Conservation (phyloP, 2,888 invertebrate species). For the Mactromeris polynyma region DNA sequence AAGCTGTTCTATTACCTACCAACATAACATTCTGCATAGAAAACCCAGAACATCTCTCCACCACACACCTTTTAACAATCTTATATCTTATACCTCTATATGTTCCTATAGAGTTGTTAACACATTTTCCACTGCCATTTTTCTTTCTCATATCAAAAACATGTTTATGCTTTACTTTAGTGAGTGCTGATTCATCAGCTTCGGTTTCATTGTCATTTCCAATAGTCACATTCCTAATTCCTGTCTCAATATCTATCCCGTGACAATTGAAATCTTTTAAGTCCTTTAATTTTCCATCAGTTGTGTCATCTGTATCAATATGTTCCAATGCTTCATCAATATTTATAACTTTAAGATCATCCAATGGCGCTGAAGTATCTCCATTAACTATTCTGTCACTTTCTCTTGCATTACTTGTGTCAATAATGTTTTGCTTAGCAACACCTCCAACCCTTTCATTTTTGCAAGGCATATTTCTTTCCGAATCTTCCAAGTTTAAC, state of each 20-base stretch:
- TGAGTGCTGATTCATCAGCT: neutral
- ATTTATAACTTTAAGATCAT: neutral
- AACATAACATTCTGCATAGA: constrained; percentile 9
- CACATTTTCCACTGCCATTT: neutral
- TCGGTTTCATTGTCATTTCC: neutral
- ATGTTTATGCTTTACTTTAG: neutral
- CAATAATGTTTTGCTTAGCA: neutral
- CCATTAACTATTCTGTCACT: neutral
- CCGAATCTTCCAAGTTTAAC: neutral
- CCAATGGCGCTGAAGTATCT: neutral
- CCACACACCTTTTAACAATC: neutral
- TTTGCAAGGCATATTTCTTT: neutral
- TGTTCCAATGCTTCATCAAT: neutral
- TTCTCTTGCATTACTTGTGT: neutral
- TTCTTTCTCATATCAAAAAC: neutral
- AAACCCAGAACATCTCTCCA: constrained; percentile 23
- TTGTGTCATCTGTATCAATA: neutral
- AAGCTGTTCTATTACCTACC: constrained; percentile 6
- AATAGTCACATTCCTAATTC: neutral
- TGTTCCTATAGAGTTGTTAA: neutral
- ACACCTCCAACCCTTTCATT: neutral
- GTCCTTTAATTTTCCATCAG: too few species aligned
- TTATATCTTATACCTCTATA: constrained; percentile 1
- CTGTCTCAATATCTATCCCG: neutral
- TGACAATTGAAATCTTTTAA: neutral